Base-by-base conservation (phyloP, 2,888 invertebrate genomes). In the Drosophila cognata region DNA sequence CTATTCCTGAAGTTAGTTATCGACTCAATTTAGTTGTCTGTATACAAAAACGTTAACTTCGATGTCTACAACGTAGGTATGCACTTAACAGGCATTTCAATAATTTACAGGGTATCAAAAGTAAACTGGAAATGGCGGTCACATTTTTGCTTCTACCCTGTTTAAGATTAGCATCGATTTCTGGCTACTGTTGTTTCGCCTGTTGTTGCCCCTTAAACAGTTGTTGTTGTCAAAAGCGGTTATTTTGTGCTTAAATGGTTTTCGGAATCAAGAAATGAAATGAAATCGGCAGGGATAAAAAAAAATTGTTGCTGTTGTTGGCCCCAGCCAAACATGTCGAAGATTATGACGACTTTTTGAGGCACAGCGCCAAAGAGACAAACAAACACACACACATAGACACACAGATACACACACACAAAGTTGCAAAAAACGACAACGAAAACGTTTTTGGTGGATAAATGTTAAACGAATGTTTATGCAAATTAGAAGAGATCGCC, bases 391-490 rank as follows among this genome's bases (percentile, higher is more conserved):
- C 46, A 38, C 35, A 65, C 57, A 68, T 29, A 74, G 21, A 62
- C 29, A 48, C 10, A 13, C 33, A 41, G 6, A 21, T n/a, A n/a
- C 35, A 56, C 65, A 72, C 35, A 35, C 33, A 33, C 35, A 68
- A 48, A 55, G 53, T 63, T 56, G 56, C 11, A 56, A 69, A 51
- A 65, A 60, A 62, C 62, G 72, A 88, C 89, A 88, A 72, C 84
- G 74, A 89, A 88, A 88, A 78, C 89, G 87, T 86, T 90, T 87
- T 87, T 88, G 83, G 87, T 86, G 90, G 90, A 83, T 90, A 86
- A 89, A 89, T 88, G 89, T 91, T 89, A 89, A 88, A 84, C 80
- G 89, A 90, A 90, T 91, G 91, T 90, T 90, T 90, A 90, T 90
- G 91, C 91, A 90, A 91, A 90, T 90, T 90, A 90, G 91, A 91